Evolutionary conservation across 2,797 vertebrate species (phyloP), one percentile per base, ranked within the genome.

Genomic region (Halcyon chelicuti): DNA sequence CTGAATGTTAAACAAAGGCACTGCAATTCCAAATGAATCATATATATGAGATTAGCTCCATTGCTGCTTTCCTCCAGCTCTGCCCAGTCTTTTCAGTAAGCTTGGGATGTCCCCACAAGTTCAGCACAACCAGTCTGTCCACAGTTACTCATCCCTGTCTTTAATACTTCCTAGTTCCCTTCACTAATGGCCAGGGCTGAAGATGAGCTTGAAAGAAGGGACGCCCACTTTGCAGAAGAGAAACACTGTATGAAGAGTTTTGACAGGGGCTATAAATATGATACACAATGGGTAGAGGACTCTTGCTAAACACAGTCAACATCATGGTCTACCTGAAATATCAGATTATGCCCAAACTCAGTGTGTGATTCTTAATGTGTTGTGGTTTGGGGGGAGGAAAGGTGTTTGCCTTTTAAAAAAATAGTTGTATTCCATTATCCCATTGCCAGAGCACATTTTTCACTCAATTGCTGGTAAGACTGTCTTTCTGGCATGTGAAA

Each of bases 1-100:
- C 55, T 67, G 71, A 84, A 87, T 35, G 9, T 55, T 92, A 79
- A 95, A 93, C 60, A 93, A 86, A 86, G 1, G 5, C 47, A 79
- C 51, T 79, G 26, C 35, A 81, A 39, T 66, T 92, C 70, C 77
- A 75, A 75, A 75, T 1, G 0, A 90, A 86, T 54, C 20, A 42
- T 2, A 86, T 79, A 73, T 31, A n/a, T 0, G 9, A 81, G 70
- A 81, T 73, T 68, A 91, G 33, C 49, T 80, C 13, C 21, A 35
- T 4, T 37, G 35, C 49, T 91, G 52, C 23, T 70, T 44, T 93
- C 18, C 40, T 82, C 37, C 39, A 90, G 31, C 28, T 87, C 81
- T 89, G 63, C 42, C 35, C 31, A 62, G 55, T n/a, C 62, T 78
- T 88, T 86, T 63, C 58, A 55, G 23, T 49, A 62, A 84, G n/a